Percentiles rank a stretch among this genome's conserved stretches.
These are phyloP conservation scores for Rhamphomyia laevipes DNA, from an alignment of 2,888 invertebrate genomes.

Conservation along the genomic window DNA sequence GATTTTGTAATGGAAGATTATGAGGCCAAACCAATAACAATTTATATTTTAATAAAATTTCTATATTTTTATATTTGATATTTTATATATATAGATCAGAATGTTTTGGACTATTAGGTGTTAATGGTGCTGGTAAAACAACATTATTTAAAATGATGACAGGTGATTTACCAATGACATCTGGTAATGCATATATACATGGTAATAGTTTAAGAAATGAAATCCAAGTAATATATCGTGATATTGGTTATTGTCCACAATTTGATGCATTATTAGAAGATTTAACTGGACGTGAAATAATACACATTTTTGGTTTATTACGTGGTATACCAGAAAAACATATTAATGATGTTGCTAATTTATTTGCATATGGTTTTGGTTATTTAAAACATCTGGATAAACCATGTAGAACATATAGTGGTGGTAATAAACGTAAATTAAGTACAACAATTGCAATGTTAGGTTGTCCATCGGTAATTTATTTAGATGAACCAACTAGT, in stretches of 20 bases:
- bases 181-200: constrained; percentile 58
- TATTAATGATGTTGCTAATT: constrained; percentile 26
- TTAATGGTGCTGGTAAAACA: constrained; percentile 82
- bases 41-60: no score
- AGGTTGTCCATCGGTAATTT: constrained; percentile 55
- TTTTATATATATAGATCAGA: constrained; percentile 46
- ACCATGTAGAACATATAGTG: constrained; percentile 49
- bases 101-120: constrained; percentile 71
- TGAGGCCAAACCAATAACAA: no score
- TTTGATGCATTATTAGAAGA: constrained; percentile 62
- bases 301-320: constrained; percentile 51
- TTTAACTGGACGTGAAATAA: constrained; percentile 57
- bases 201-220: constrained; percentile 42
- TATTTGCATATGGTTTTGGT: constrained; percentile 43
- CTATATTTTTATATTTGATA: neutral
- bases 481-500: constrained; percentile 55
- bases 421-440: constrained; percentile 64
- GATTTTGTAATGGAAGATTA: no score
- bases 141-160: constrained; percentile 85
- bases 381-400: constrained; percentile 51
- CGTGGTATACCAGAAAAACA: constrained; percentile 44
- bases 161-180: constrained; percentile 61
- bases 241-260: constrained; percentile 63
- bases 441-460: constrained; percentile 60
- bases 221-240: constrained; percentile 46